phyloP scores from a whole-genome alignment of 2,113 vertebrate species.

The Sisor rabdophorus region DNA sequence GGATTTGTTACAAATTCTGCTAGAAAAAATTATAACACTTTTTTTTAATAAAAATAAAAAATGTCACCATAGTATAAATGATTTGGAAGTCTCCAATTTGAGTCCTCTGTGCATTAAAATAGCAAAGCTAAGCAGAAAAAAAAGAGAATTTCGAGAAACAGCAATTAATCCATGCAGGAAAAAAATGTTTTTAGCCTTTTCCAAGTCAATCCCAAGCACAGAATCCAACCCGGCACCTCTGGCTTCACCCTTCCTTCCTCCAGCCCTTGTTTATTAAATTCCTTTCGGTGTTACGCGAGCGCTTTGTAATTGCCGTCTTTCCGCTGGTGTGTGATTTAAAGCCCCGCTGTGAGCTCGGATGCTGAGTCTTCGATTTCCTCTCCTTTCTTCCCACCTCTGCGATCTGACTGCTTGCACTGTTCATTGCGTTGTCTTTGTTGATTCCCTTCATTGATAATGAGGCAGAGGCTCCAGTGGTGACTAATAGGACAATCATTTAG shows the following conservation, averaged over 20 bases:
- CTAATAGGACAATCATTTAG: background rate
- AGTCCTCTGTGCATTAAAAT: background rate
- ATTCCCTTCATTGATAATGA: conserved; percentile 2
- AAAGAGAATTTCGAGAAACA: too few relatives aligned
- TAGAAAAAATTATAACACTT: background rate
- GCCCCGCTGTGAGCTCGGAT: conserved; percentile 4
- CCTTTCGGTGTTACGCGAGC: background rate
- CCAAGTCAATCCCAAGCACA: background rate
- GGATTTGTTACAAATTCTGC: background rate
- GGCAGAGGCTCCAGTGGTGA: background rate
- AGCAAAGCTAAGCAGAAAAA: background rate
- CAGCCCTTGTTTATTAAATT: background rate
- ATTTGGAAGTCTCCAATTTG: background rate
- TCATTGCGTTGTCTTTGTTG: background rate
- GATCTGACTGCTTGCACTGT: conserved; percentile 1
- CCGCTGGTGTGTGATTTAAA: conserved; percentile 10
- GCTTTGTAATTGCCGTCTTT: conserved; percentile 16
- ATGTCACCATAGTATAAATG: background rate
- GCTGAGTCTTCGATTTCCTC: conserved; percentile 11
- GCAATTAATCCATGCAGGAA: too few relatives aligned
- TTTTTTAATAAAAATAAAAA: background rate
- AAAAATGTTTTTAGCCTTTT: background rate
- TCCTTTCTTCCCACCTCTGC: background rate
- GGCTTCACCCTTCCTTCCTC: background rate
- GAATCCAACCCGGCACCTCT: background rate